Evolutionary conservation across 1,140 invertebrate genomes (phyloP).

Genomic region (Aphis craccivora): DNA sequence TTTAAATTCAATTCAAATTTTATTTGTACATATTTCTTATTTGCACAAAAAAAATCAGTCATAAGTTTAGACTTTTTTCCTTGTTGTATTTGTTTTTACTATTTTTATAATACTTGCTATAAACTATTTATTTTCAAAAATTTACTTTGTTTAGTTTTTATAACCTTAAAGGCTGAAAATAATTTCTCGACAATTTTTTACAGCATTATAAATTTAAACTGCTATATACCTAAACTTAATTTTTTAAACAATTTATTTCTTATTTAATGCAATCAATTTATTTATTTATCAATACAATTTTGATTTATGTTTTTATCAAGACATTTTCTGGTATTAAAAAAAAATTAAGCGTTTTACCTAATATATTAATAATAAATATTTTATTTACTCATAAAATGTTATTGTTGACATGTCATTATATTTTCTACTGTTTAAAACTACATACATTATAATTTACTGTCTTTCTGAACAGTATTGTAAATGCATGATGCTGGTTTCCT

Average conservation of each 20-base stretch:
- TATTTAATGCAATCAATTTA: neutral
- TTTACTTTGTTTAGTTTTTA: neutral
- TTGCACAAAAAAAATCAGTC: neutral
- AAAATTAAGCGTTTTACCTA: neutral
- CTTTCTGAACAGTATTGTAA: too few species aligned
- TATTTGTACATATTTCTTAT: neutral
- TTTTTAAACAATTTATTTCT: neutral
- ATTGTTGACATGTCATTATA: too few species aligned
- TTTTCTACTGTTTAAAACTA: too few species aligned
- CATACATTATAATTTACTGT: neutral
- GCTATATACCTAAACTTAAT: neutral
- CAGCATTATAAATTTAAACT: too few species aligned
- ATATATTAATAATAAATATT: too few species aligned
- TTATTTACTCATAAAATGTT: neutral
- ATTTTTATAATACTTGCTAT: neutral
- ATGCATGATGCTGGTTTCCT: too few species aligned
- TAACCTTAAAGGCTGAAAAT: neutral
- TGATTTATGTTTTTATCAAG: neutral
- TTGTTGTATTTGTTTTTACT: neutral
- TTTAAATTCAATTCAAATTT: neutral
- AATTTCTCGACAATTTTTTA: too few species aligned
- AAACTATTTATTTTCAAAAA: neutral
- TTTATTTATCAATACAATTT: neutral
- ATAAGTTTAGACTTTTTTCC: neutral
- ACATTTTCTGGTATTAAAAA: neutral